Percentiles rank a stretch among this genome's conserved stretches.
phyloP scores from a whole-genome alignment of 2,888 invertebrate genomes.

The Diarsia mendica region DNA sequence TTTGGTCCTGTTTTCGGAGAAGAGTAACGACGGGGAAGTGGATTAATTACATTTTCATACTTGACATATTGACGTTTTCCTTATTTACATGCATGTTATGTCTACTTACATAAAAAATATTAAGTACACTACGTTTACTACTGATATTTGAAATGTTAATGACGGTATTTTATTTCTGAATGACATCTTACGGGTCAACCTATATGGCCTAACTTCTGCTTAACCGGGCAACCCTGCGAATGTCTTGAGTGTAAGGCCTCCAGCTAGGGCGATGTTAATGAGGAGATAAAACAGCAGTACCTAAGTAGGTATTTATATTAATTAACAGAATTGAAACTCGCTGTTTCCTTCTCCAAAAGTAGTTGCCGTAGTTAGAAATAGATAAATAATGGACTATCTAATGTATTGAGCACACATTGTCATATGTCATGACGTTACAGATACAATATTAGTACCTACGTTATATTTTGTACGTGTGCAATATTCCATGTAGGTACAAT shows the following conservation, averaged over 20 bases:
- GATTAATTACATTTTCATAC: conserved; percentile 9
- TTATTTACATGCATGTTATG: not conserved
- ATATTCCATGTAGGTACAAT: not conserved
- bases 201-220: too few relatives aligned
- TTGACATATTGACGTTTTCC: conserved; percentile 10
- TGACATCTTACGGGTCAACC: too few relatives aligned
- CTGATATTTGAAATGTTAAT: not conserved
- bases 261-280: too few relatives aligned
- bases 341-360: conserved; percentile 3
- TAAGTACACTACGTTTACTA: not conserved
- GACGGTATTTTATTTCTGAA: too few relatives aligned
- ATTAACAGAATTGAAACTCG: not conserved
- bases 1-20: conserved; percentile 5
- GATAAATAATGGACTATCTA: conserved; percentile 34
- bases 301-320: not conserved
- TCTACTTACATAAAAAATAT: not conserved
- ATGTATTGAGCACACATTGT: conserved; percentile 7
- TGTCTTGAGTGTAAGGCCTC: too few relatives aligned
- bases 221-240: too few relatives aligned
- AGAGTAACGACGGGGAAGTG: conserved; percentile 1
- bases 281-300: not conserved
- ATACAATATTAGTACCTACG: not conserved
- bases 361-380: conserved; percentile 24
- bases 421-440: not conserved
- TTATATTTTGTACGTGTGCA: too few relatives aligned